Base-by-base conservation (phyloP, 2,888 invertebrate genomes). In the Hoplodrina blanda region DNA sequence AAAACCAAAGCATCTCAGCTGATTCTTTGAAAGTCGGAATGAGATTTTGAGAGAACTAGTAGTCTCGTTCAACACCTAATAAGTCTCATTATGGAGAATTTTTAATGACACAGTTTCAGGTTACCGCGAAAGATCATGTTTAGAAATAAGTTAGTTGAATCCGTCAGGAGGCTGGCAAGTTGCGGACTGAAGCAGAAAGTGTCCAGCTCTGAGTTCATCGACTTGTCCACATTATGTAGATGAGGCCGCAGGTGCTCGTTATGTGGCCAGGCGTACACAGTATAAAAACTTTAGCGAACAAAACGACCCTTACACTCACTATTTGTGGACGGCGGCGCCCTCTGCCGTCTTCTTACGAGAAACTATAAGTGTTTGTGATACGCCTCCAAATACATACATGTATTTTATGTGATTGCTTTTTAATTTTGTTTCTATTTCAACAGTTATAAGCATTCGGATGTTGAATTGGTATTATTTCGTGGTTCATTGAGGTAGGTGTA, bases 151-250 rank as follows among this genome's bases (percentile, higher is more conserved):
- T 57, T 37, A 37, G 46, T 46, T 17, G 46, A 46, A 60, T 60
- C 11, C 49, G 30, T 6, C 30, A 25, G 55, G 50, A 63, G 70
- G 53, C 64, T 53, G 64, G 63, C 72, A 68, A 63, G 65, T 76
- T 71, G 65, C 61, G 65, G 69, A 69, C 33, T 73, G 69, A 72
- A 80, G 72, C 69, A 86, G 82, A 91, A 92, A 91, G 83, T 90
- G 92, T 92, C 92, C 93, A 88, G 90, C 86, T 74, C 63, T 20
- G 87, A 91, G 93, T 93, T 92, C 91, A 92, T 89, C 90, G 93
- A 92, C 94, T 93, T 92, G 93, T 92, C 92, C 93, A 94, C 94
- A 95, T 95, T 95, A 95, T 95, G 95, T 92, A 95, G 93, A 95
- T 95, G 91, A 93, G 91, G 90, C 72, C 91, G 89, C 95, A 95